These are phyloP conservation scores for Petrolisthes manimaculis DNA, from an alignment of 2,888 invertebrate genomes.

Conservation along the genomic window DNA sequence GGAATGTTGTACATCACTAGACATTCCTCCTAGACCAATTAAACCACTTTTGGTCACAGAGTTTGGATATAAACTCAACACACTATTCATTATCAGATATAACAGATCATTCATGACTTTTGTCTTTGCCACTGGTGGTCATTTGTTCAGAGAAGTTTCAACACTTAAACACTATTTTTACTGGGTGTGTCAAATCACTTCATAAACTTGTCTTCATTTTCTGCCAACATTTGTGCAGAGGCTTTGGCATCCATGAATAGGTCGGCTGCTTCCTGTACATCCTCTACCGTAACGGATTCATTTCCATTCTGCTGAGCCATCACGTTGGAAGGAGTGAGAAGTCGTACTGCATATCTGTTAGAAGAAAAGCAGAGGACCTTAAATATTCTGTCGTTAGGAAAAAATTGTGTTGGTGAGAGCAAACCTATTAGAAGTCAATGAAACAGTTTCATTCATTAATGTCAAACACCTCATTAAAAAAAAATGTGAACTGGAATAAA, in stretches of 20 bases:
- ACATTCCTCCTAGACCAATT: no score
- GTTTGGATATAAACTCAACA: no score
- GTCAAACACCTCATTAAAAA: background rate
- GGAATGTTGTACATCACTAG: no score
- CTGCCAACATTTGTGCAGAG: conserved; percentile 90
- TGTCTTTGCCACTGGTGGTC: no score
- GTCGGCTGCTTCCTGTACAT: conserved; percentile 84
- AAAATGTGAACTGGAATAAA: background rate
- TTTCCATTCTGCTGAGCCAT: conserved; percentile 91
- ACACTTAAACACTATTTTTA: no score
- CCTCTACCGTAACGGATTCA: conserved; percentile 81
- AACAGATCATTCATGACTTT: no score
- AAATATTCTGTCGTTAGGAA: no score
- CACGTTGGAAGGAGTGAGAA: conserved; percentile 91
- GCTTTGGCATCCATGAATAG: conserved; percentile 97
- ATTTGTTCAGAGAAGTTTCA: no score
- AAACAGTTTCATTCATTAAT: background rate
- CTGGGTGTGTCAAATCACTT: conserved; percentile 70
- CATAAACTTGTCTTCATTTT: conserved; percentile 93
- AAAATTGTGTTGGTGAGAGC: no score
- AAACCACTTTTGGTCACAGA: no score
- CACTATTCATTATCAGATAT: no score
- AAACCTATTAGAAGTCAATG: background rate
- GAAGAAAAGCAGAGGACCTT: background rate
- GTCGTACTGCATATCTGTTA: conserved; percentile 89